A percentile compares a stretch with the other conserved stretches of the same genome.
Conservation (phyloP, 2,888 invertebrate species). For the Noctua janthina region DNA sequence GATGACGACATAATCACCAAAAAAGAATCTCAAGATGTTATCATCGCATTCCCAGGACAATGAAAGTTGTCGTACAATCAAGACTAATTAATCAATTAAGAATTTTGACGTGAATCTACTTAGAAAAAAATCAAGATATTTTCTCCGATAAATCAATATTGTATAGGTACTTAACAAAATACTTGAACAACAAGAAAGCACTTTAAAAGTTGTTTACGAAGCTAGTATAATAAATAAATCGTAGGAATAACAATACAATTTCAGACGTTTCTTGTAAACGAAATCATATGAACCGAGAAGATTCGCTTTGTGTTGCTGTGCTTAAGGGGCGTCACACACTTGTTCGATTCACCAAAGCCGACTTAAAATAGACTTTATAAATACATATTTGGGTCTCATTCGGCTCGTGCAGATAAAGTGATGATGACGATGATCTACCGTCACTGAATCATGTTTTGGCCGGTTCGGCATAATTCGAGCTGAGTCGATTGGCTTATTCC, state of each 20-base stretch:
- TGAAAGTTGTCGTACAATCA: background rate
- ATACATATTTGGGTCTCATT: background rate
- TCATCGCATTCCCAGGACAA: background rate
- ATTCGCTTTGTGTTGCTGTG: slow-evolving; percentile 33
- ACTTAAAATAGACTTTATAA: background rate
- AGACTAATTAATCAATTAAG: background rate
- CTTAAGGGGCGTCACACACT: slow-evolving; percentile 1
- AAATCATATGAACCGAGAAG: slow-evolving; percentile 50
- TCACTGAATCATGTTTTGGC: background rate
- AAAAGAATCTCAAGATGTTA: background rate
- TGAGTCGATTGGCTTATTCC: background rate
- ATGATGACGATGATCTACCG: background rate
- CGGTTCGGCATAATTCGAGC: background rate
- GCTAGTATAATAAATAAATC: slow-evolving; percentile 35
- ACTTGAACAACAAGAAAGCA: slow-evolving; percentile 31
- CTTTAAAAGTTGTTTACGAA: slow-evolving; percentile 37
- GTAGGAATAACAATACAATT: slow-evolving; percentile 50
- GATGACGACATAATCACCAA: background rate
- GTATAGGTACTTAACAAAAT: background rate
- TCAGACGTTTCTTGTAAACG: slow-evolving; percentile 41
- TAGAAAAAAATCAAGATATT: background rate
- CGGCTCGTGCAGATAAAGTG: background rate
- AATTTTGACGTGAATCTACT: background rate
- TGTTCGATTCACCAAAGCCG: background rate
- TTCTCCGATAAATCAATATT: background rate